A percentile compares a stretch with the other conserved stretches of the same genome.
phyloP scores from a whole-genome alignment of 2,888 invertebrate genomes.

The Scrobipalpa atriplicella region DNA sequence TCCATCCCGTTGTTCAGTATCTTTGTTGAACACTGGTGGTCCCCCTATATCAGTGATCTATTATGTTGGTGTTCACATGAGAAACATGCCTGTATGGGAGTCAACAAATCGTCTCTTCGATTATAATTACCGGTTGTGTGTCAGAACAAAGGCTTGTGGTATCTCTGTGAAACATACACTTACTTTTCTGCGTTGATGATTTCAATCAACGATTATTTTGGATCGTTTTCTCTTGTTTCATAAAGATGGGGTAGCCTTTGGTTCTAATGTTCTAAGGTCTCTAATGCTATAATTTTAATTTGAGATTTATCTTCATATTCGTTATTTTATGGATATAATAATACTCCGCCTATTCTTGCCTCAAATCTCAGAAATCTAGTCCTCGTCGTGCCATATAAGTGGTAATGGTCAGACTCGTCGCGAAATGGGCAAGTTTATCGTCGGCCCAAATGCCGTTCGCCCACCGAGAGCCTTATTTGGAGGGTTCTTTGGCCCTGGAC shows the following conservation, averaged over 20 bases:
- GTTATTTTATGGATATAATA: background rate
- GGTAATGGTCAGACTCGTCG: constrained; percentile 61
- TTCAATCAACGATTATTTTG: background rate
- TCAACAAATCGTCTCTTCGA: constrained; percentile 17
- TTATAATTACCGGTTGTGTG: constrained; percentile 14
- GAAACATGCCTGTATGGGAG: constrained; percentile 20
- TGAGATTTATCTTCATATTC: background rate
- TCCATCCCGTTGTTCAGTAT: constrained; percentile 44
- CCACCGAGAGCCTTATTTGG: constrained; percentile 66
- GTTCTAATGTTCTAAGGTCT: no score
- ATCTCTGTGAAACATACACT: constrained; percentile 2
- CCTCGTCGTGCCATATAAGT: constrained; percentile 58
- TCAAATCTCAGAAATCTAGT: constrained; percentile 28
- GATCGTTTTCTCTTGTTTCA: background rate
- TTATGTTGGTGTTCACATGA: constrained; percentile 29
- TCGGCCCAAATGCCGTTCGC: constrained; percentile 70
- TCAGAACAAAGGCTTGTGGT: constrained; percentile 12
- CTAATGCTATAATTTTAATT: no score
- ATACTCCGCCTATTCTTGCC: background rate
- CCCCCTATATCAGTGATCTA: constrained; percentile 40
- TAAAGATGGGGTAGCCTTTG: no score
- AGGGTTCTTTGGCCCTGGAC: constrained; percentile 58
- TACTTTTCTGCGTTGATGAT: constrained; percentile 36
- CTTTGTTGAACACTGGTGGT: constrained; percentile 48
- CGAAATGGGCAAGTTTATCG: constrained; percentile 56